Conservation (phyloP, 2,888 invertebrate species). For the Scotopteryx bipunctaria region DNA sequence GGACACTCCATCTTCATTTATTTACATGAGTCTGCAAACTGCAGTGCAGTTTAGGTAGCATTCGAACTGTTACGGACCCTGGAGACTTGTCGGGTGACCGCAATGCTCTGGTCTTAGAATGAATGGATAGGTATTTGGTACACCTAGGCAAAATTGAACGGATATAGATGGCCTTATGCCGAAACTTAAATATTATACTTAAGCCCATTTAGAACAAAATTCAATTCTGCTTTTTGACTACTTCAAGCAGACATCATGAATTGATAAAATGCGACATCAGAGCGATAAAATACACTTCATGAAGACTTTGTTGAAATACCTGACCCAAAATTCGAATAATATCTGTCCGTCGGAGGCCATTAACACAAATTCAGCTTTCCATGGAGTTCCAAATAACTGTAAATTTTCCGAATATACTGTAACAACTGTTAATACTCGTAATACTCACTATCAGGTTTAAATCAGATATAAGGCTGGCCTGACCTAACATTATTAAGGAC, state of each 20-base stretch:
- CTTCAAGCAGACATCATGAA: too few relatives aligned
- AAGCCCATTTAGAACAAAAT: too few relatives aligned
- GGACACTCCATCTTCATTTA: slow-evolving; percentile 25
- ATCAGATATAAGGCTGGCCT: slow-evolving; percentile 12
- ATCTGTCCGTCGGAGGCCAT: not conserved
- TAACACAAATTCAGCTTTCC: slow-evolving; percentile 1
- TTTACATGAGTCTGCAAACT: slow-evolving; percentile 14
- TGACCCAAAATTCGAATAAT: not conserved
- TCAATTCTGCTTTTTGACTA: too few relatives aligned
- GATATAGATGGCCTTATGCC: too few relatives aligned
- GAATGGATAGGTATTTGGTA: slow-evolving; percentile 8
- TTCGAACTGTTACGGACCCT: slow-evolving; percentile 9
- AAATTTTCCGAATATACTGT: not conserved
- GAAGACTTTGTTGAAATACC: too few relatives aligned
- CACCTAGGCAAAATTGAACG: too few relatives aligned
- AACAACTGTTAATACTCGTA: not conserved
- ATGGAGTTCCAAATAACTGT: not conserved
- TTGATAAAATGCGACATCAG: too few relatives aligned
- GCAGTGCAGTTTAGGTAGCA: slow-evolving; percentile 24
- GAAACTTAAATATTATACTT: too few relatives aligned
- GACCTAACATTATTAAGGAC: slow-evolving; percentile 19
- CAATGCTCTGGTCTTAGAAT: slow-evolving; percentile 12
- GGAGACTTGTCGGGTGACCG: slow-evolving; percentile 10
- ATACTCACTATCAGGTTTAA: not conserved
- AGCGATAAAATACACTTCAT: too few relatives aligned